phyloP scores from a whole-genome alignment of 2,888 invertebrate genomes.

The Leptinotarsa peninsularis region DNA sequence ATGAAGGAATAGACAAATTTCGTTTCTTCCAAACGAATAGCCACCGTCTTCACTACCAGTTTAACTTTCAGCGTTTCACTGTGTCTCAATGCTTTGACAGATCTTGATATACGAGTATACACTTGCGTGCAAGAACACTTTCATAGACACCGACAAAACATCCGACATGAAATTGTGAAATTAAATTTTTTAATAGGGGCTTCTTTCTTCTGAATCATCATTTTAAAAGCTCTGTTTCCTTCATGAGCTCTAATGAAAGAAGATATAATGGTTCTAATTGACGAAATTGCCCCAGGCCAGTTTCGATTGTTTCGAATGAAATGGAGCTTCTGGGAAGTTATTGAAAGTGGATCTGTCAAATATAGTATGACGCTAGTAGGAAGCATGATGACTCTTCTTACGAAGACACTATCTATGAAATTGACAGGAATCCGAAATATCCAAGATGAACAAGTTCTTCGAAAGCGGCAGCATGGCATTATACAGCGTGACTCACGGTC shows the following conservation, averaged over 20 bases:
- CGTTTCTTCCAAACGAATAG: not conserved
- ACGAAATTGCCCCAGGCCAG: constrained; percentile 36
- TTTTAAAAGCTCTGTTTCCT: constrained; percentile 42
- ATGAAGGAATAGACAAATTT: too few relatives aligned
- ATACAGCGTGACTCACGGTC: too few relatives aligned
- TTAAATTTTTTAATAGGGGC: constrained; percentile 46
- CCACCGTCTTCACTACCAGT: not conserved
- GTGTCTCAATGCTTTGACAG: constrained; percentile 54
- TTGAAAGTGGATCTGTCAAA: not conserved
- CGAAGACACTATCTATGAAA: too few relatives aligned
- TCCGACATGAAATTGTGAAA: constrained; percentile 48
- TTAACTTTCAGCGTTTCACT: constrained; percentile 21
- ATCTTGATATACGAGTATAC: constrained; percentile 51
- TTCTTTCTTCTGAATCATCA: constrained; percentile 45
- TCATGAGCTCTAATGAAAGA: constrained; percentile 26
- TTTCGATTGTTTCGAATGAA: constrained; percentile 8
- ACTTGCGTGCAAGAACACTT: constrained; percentile 54
- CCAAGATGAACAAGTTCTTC: too few relatives aligned
- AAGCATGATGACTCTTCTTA: too few relatives aligned
- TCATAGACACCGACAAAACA: constrained; percentile 55
- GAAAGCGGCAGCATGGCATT: too few relatives aligned
- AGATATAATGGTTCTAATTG: constrained; percentile 39
- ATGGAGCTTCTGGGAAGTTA: constrained; percentile 13
- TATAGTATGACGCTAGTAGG: too few relatives aligned
- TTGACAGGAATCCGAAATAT: too few relatives aligned